phyloP scores from a whole-genome alignment of 2,113 vertebrate genomes.

The Nesogale talazaci region DNA sequence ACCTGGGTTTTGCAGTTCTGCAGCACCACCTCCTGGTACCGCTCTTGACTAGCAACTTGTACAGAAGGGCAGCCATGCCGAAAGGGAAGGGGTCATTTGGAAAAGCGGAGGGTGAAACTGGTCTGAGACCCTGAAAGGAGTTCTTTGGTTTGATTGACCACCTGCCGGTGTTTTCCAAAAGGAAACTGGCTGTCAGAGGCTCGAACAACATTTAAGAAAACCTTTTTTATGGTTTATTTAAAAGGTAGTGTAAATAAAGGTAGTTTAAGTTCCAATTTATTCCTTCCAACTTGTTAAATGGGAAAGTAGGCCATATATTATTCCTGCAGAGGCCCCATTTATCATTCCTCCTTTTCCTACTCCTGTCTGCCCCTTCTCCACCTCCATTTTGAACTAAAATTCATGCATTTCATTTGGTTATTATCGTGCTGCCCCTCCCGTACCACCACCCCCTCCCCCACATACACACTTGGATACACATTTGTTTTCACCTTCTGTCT shows the following conservation, averaged over 20 bases:
- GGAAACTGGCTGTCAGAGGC: not conserved
- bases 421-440: too few relatives aligned
- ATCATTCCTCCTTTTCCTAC: not conserved
- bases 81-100: not conserved
- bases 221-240: conserved; percentile 26
- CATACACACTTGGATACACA: not conserved
- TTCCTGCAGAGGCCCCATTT: conserved; percentile 15
- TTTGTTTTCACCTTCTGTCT: not conserved
- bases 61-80: not conserved
- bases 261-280: not conserved
- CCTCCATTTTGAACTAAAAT: conserved; percentile 15
- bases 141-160: not conserved
- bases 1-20: not conserved
- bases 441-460: too few relatives aligned
- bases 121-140: not conserved
- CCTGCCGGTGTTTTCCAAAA: not conserved
- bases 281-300: conserved; percentile 1
- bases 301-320: not conserved
- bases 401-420: not conserved
- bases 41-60: conserved; percentile 6
- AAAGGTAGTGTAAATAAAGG: conserved; percentile 1
- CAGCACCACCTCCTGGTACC: conserved; percentile 17
- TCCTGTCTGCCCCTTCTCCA: not conserved
- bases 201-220: not conserved
- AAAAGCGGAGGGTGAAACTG: not conserved